Conservation (phyloP, 2,113 vertebrate genomes). For the Oxyruncus cristatus region DNA sequence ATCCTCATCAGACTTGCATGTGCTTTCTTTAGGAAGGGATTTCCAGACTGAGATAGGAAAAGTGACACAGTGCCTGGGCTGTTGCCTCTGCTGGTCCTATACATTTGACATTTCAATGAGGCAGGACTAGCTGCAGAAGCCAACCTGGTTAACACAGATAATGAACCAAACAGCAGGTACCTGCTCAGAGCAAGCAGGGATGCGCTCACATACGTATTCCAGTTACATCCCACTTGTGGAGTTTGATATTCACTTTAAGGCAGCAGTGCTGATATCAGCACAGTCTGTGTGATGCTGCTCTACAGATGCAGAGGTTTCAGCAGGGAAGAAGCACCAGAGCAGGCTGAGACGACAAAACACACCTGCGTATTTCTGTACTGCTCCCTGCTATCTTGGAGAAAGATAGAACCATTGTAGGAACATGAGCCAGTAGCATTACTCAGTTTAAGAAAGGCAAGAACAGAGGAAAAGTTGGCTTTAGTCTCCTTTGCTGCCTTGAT, state of each 20-base stretch:
- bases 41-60: not conserved
- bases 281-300: not conserved
- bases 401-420: not conserved
- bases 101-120: not conserved
- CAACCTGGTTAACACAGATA: not conserved
- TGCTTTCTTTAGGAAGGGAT: not conserved
- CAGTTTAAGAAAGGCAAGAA: not conserved
- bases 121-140: not conserved
- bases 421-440: not conserved
- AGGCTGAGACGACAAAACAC: not conserved
- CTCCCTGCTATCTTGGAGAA: not conserved
- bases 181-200: not conserved
- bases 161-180: fast-evolving
- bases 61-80: not conserved
- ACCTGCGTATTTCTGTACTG: not conserved
- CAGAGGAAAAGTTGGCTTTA: not conserved
- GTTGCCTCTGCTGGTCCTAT: not conserved
- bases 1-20: not conserved
- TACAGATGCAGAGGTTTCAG: not conserved
- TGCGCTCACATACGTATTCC: not conserved
- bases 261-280: not conserved
- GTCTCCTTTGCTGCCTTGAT: not conserved
- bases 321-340: not conserved
- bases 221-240: not conserved
- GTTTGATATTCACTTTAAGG: not conserved